Conservation (phyloP, 1,140 invertebrate species). For the Euura saliciscinereae region DNA sequence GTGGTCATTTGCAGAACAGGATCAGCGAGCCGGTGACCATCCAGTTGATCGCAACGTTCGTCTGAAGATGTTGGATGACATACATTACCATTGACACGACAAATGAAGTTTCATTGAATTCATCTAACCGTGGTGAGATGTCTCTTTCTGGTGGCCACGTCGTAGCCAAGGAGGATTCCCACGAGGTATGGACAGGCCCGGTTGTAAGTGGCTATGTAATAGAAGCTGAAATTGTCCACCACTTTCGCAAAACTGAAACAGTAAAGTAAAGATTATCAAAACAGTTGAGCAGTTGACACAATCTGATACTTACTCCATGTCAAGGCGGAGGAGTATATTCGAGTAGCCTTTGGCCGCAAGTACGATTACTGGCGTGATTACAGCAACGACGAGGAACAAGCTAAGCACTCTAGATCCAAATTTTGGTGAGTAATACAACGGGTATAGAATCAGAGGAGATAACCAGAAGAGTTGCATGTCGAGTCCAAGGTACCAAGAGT, state of each 20-base stretch:
- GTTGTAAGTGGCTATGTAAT: constrained; percentile 47
- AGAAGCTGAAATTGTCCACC: constrained; percentile 21
- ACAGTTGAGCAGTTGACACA: background rate
- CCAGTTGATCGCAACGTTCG: background rate
- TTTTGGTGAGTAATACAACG: constrained; percentile 30
- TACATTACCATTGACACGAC: background rate
- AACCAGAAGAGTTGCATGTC: constrained; percentile 77
- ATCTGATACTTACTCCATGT: background rate
- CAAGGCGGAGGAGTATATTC: too few relatives aligned
- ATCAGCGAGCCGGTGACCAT: background rate
- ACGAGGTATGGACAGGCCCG: constrained; percentile 63
- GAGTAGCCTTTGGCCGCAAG: too few relatives aligned
- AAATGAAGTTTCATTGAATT: background rate
- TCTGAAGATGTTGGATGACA: background rate
- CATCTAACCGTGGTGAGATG: background rate
- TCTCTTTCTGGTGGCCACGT: constrained; percentile 27
- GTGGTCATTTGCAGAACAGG: constrained; percentile 27
- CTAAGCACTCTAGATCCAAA: constrained; percentile 20
- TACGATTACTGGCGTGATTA: background rate
- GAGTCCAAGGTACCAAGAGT: constrained; percentile 65
- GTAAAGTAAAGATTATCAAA: background rate
- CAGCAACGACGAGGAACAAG: background rate
- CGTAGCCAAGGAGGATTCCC: constrained; percentile 63
- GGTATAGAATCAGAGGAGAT: constrained; percentile 60
- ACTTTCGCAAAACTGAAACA: background rate